Base-by-base conservation (phyloP, 1,140 invertebrate genomes). In the Colletes gigas region DNA sequence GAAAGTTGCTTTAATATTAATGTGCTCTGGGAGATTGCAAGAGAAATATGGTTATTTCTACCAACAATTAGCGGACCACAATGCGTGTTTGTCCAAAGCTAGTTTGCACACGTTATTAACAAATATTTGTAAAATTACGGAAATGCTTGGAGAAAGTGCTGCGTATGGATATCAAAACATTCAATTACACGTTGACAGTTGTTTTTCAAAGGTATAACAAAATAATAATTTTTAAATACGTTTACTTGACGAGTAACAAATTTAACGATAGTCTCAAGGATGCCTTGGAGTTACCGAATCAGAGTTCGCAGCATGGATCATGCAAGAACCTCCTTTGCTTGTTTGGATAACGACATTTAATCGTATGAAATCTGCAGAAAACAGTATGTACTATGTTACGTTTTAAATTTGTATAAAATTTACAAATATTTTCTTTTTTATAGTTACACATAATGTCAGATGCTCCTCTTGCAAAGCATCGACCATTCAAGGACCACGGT, bases 31-130 rank as follows among this genome's bases (percentile, higher is more conserved):
- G 47, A 92, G 92, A 82, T 87, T 96, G 30, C 93, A 94, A 88
- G 94, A 95, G 19, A 95, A 96, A 85, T 95, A 95, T 83, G 93
- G 93, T 62, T 95, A 94, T 85, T 93, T 95, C 55, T 95, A 95
- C 89, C 91, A 94, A 77, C 94, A 95, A 82, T 84, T 95, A 59
- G 93, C 94, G 70, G 94, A 95, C 89, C 94, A 94, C 62, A 95
- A 95, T 88, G 94, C 94, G 14, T 95, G 94, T 81, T 91, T 95
- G 74, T 92, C 93, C 12, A 93, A 89, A 88, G 93, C 91, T 68
- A 91, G 92, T 63, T 90, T 96, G 55, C 91, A 93, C 52, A 89
- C 86, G 19, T 92, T 95, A 75, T 89, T 95, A 65, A 88, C 86
- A 71, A 93, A 93, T 87, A 89, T 94, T 57, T 92, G 93, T 44